Evolutionary conservation across 92 coral and sea anemone species (phyloP), one percentile per base, ranked within the genome.

Genomic region (Virgularia gustaviana): DNA sequence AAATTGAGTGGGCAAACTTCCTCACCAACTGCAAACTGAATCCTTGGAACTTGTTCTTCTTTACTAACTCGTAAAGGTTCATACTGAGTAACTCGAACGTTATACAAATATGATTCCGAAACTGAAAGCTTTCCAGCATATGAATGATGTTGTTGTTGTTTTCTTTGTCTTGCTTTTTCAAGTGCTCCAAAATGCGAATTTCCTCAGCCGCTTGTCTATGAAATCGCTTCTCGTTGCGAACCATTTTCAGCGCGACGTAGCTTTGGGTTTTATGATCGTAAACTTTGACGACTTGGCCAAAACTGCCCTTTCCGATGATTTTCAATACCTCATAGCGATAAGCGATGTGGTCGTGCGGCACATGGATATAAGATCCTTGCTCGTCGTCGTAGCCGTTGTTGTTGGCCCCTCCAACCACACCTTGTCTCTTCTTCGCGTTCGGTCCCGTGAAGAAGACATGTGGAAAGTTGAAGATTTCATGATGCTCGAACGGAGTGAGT

Each of bases 341-440:
- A 45, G 90, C 96, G 37, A 92, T 85, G 79, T 92, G 98, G 71
- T 92, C 98, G 70, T 92, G 96, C 30, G 98, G 96, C 86, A 92
- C 95, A 76, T 92, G 98, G 59, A 92, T 85, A 53, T 92, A 92
- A 39, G 98, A 92, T 63, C 98, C 96, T 45, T 92, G 98, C 61
- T 92, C 98, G 49, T 92, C 98, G 55, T 92, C 98, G 78, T 92
- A 92, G 58, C 98, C 98, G 78, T 90, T 87, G 71, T 92, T 92
- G 68, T 79, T 89, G 58, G 92, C 94, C 13, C 98, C 98, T 60
- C 98, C 91, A 57, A 92, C 96, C 90, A 92, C 98, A 85, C 98
- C 98, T 89, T 89, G 96, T 6, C 98, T 87, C 80, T 92, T 92
- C 89, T 89, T 92, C 37, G 98, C 96, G 67, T 86, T 89, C 23